phyloP scores from a whole-genome alignment of 2,888 invertebrate genomes.

The Drosophila pullipes region DNA sequence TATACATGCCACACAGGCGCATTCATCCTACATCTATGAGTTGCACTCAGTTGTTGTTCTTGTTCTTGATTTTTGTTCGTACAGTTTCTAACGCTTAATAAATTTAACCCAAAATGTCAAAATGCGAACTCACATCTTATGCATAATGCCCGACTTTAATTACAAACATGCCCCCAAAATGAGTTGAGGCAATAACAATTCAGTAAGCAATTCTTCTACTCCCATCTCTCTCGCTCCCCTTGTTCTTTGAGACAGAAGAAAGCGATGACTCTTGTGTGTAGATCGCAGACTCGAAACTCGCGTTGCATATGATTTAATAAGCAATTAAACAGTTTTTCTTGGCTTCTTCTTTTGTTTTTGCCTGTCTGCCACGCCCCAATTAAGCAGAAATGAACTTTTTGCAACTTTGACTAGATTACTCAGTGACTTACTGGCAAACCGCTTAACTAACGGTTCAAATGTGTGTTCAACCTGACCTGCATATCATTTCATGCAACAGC shows the following conservation, averaged over 20 bases:
- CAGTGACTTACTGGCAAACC: neutral
- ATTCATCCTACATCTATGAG: constrained; percentile 3
- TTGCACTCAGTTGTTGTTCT: constrained; percentile 2
- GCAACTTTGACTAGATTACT: constrained; percentile 3
- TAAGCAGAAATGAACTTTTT: constrained; percentile 40
- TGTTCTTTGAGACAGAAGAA: constrained; percentile 16
- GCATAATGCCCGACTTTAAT: constrained; percentile 40
- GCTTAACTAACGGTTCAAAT: constrained; percentile 34
- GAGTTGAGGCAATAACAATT: constrained; percentile 15
- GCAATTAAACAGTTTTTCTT: constrained; percentile 53
- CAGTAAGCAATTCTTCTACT: neutral
- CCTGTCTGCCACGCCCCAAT: constrained; percentile 62
- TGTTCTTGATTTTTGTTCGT: constrained; percentile 12
- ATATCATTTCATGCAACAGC: constrained; percentile 65
- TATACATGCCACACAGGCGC: neutral
- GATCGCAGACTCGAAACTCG: constrained; percentile 8
- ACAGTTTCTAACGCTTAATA: constrained; percentile 41
- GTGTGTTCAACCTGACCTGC: constrained; percentile 55
- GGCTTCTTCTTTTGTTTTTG: constrained; percentile 12
- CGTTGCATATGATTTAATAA: constrained; percentile 55
- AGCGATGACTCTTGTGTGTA: constrained; percentile 1
- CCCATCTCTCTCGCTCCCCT: neutral
- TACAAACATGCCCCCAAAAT: constrained; percentile 45
- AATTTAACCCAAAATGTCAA: constrained; percentile 68
- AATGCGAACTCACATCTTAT: constrained; percentile 8